A percentile compares a stretch with the other conserved stretches of the same genome.
These are phyloP conservation scores for Melanotaenia boesemani DNA, from an alignment of 2,797 vertebrate species.

Conservation along the genomic window DNA sequence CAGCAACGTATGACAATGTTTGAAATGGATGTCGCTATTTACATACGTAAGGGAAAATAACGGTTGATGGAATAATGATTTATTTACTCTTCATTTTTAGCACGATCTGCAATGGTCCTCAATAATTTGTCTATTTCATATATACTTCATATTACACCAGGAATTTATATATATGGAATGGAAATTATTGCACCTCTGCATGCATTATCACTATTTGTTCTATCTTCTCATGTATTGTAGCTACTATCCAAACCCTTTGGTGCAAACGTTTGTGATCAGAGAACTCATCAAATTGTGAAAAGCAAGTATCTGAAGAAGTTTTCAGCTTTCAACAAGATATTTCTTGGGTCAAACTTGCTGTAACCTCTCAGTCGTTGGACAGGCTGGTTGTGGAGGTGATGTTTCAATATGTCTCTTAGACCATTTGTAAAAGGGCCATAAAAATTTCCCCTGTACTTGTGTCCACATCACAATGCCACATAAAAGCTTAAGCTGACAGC, in stretches of 20 bases:
- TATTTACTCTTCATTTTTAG: no score
- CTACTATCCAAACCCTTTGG: background rate
- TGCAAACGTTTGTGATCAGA: background rate
- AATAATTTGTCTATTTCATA: no score
- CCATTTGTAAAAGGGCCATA: conserved; percentile 39
- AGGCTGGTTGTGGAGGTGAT: background rate
- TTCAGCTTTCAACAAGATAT: background rate
- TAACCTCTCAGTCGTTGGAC: background rate
- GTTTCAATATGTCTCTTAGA: conserved; percentile 12
- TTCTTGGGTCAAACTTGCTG: conserved; percentile 5
- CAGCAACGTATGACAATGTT: no score
- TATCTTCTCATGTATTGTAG: background rate
- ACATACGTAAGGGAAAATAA: no score
- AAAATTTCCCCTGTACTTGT: conserved; percentile 12
- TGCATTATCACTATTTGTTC: background rate
- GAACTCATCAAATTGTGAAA: background rate
- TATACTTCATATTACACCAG: background rate
- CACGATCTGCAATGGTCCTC: no score
- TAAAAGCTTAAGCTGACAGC: conserved; percentile 52
- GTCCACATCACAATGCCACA: conserved; percentile 41
- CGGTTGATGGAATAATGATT: no score
- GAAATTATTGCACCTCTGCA: background rate
- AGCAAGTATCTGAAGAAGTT: background rate
- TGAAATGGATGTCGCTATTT: no score
- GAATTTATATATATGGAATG: background rate